Percentiles rank a stretch among this genome's conserved stretches.
phyloP scores from a whole-genome alignment of 2,888 invertebrate species.

The Tetropium fuscum region DNA sequence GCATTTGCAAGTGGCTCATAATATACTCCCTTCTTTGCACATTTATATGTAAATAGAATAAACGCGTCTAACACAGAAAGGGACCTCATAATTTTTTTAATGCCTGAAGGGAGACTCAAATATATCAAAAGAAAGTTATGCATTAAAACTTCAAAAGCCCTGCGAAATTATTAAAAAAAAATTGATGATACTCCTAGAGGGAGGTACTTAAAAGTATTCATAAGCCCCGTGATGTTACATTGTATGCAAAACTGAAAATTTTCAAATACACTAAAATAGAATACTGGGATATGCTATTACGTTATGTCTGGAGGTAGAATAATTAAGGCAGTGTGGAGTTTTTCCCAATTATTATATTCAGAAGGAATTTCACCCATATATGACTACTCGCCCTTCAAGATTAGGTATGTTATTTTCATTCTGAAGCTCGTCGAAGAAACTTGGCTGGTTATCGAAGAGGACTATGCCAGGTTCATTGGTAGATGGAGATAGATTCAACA shows the following conservation, averaged over 20 bases:
- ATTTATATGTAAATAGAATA: conserved; percentile 22
- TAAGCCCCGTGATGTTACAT: conserved; percentile 30
- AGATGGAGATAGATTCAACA: too few species aligned
- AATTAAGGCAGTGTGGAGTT: too few species aligned
- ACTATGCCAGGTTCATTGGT: too few species aligned
- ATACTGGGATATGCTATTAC: conserved; percentile 16
- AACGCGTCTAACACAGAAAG: conserved; percentile 9
- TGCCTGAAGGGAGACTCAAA: conserved; percentile 31
- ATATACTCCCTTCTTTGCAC: too few species aligned
- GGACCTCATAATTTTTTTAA: conserved; percentile 27
- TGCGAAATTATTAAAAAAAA: conserved; percentile 43
- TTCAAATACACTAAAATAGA: conserved; percentile 19
- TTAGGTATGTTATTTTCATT: too few species aligned
- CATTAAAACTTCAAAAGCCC: conserved; percentile 40
- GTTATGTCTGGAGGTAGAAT: conserved; percentile 24
- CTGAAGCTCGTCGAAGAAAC: too few species aligned
- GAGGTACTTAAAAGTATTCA: conserved; percentile 44
- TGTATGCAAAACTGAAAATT: conserved; percentile 20
- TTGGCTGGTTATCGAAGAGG: too few species aligned
- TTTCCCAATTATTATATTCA: too few species aligned
- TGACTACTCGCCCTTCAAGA: too few species aligned
- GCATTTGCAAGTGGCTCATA: too few species aligned
- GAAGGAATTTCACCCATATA: too few species aligned
- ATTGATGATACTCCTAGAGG: conserved; percentile 37
- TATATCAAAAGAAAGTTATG: conserved; percentile 44